Conservation (phyloP, 2,113 vertebrate species). For the Morone saxatilis region DNA sequence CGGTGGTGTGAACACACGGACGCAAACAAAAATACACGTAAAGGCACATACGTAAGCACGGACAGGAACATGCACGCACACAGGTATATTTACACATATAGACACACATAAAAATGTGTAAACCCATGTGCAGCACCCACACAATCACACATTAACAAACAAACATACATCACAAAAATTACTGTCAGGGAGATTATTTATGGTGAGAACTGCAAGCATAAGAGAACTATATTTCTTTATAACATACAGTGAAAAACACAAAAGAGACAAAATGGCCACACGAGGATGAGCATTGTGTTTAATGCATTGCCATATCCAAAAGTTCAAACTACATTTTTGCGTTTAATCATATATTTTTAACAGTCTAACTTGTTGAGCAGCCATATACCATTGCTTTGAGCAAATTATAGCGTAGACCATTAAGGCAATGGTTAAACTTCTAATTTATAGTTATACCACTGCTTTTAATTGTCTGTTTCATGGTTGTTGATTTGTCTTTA, state of each 20-base stretch:
- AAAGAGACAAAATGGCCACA: not conserved
- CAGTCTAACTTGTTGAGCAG: too few species aligned
- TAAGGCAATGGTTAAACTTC: not conserved
- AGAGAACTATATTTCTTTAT: not conserved
- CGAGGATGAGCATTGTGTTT: not conserved
- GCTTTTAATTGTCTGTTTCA: not conserved
- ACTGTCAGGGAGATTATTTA: conserved; percentile 1
- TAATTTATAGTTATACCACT: not conserved
- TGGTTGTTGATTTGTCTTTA: too few species aligned
- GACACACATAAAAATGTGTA: not conserved
- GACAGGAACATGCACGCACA: not conserved
- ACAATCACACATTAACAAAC: not conserved
- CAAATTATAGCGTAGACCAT: not conserved
- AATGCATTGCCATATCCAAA: not conserved
- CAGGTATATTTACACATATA: not conserved
- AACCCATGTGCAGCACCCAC: not conserved
- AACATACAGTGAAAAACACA: conserved; percentile 15
- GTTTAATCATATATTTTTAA: too few species aligned
- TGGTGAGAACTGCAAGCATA: not conserved
- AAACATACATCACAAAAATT: not conserved
- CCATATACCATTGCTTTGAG: not conserved
- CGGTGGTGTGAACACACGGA: conserved; percentile 67
- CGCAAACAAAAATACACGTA: not conserved
- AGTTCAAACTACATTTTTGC: not conserved
- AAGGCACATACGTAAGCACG: not conserved